Evolutionary conservation across 2,113 vertebrate genomes (phyloP).

Genomic region (Anser cygnoides): DNA sequence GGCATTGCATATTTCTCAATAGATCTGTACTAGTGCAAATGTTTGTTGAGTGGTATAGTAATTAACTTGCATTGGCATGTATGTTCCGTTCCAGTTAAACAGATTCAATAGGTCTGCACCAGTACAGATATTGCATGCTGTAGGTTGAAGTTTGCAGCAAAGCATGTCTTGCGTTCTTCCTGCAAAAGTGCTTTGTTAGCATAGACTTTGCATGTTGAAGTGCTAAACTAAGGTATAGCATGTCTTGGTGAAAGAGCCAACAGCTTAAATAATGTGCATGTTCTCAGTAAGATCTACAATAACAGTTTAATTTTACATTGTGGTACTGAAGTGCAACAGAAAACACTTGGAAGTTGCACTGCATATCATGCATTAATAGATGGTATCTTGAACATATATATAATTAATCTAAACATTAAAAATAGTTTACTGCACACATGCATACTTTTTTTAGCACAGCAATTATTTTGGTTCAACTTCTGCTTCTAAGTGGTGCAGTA

Average conservation of each 20-base stretch:
- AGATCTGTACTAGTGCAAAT: slow-evolving; percentile 41
- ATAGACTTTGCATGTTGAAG: slow-evolving; percentile 77
- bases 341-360: slow-evolving; percentile 65
- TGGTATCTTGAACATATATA: not conserved
- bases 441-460: not conserved
- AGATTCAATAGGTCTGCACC: slow-evolving; percentile 35
- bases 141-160: slow-evolving; percentile 57
- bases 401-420: not conserved
- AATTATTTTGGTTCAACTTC: not conserved
- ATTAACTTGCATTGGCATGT: slow-evolving; percentile 42
- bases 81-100: not conserved
- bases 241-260: slow-evolving; percentile 69
- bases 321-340: slow-evolving; percentile 50
- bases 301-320: slow-evolving; percentile 27
- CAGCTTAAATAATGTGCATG: slow-evolving; percentile 71
- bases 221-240: slow-evolving; percentile 71
- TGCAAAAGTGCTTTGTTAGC: slow-evolving; percentile 60
- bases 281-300: slow-evolving; percentile 33
- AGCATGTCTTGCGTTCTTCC: slow-evolving; percentile 78
- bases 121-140: slow-evolving; percentile 73
- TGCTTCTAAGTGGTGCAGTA: not conserved
- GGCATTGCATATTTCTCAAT: not conserved
- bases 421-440: not conserved
- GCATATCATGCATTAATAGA: not conserved
- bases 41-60: not conserved